Conservation (phyloP, 2,797 vertebrate species). For the Coregonus suidteri region DNA sequence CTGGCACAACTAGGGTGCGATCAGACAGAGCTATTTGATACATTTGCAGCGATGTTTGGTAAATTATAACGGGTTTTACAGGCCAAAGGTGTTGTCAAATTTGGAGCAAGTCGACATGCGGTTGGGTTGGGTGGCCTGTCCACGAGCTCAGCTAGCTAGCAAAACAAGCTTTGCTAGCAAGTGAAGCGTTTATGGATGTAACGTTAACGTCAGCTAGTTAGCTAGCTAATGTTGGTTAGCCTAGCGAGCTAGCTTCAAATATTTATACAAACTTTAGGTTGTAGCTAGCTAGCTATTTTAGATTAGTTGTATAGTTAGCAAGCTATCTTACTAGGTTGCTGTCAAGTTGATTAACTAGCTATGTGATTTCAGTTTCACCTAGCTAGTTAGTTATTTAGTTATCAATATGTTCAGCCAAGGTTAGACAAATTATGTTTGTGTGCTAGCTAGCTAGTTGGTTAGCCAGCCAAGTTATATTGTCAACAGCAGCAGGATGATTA, state of each 20-base stretch:
- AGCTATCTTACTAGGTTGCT: background rate
- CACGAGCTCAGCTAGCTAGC: background rate
- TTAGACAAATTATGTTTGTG: background rate
- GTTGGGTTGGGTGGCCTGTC: background rate
- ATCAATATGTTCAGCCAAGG: background rate
- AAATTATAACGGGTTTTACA: too few relatives aligned
- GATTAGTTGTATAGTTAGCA: too few relatives aligned
- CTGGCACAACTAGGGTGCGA: background rate
- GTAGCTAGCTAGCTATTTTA: background rate
- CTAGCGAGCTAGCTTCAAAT: background rate
- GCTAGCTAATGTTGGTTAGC: background rate
- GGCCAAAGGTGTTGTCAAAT: background rate
- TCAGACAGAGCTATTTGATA: background rate
- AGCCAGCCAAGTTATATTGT: slow-evolving; percentile 19
- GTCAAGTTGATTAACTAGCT: background rate
- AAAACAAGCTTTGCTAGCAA: background rate
- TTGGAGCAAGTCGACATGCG: background rate
- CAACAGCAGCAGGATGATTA: background rate
- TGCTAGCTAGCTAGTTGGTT: slow-evolving; percentile 1
- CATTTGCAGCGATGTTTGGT: background rate
- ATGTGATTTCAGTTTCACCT: background rate
- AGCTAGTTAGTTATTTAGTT: background rate
- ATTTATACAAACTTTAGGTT: too few relatives aligned
- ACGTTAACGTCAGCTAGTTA: background rate
- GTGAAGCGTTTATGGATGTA: background rate